phyloP scores from a whole-genome alignment of 2,888 invertebrate species.

The Melanostoma mellinum region DNA sequence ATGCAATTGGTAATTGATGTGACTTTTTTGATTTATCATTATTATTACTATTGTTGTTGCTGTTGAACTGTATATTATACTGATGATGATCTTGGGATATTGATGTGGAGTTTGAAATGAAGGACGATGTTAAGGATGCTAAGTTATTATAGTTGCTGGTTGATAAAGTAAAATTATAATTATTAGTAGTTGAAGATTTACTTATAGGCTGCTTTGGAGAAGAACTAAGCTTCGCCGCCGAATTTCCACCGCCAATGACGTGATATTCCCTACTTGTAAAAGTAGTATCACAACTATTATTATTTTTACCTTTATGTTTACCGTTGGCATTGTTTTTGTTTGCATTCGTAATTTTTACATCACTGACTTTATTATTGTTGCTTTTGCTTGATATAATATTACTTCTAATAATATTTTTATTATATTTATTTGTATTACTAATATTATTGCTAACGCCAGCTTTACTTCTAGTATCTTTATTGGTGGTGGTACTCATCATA shows the following conservation, averaged over 20 bases:
- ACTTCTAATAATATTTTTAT: constrained; percentile 63
- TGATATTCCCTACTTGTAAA: constrained; percentile 61
- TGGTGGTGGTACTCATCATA: constrained; percentile 69
- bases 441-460: constrained; percentile 68
- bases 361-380: constrained; percentile 71
- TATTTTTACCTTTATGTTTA: constrained; percentile 65
- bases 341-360: constrained; percentile 54
- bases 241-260: constrained; percentile 28
- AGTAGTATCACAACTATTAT: constrained; percentile 64
- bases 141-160: constrained; percentile 62
- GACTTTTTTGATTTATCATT: constrained; percentile 50
- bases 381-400: constrained; percentile 64
- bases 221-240: constrained; percentile 20
- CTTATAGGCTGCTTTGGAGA: constrained; percentile 29
- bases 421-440: constrained; percentile 69
- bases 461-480: constrained; percentile 72
- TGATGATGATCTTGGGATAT: constrained; percentile 51
- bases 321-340: constrained; percentile 58
- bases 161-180: constrained; percentile 63
- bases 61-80: constrained; percentile 46
- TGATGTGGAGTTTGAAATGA: constrained; percentile 54
- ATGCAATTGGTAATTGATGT: constrained; percentile 54
- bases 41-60: constrained; percentile 36
- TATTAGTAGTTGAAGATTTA: constrained; percentile 49
- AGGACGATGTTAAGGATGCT: constrained; percentile 61